Evolutionary conservation across 2,888 invertebrate genomes (phyloP).

Genomic region (Ormyrus pomaceus): DNA sequence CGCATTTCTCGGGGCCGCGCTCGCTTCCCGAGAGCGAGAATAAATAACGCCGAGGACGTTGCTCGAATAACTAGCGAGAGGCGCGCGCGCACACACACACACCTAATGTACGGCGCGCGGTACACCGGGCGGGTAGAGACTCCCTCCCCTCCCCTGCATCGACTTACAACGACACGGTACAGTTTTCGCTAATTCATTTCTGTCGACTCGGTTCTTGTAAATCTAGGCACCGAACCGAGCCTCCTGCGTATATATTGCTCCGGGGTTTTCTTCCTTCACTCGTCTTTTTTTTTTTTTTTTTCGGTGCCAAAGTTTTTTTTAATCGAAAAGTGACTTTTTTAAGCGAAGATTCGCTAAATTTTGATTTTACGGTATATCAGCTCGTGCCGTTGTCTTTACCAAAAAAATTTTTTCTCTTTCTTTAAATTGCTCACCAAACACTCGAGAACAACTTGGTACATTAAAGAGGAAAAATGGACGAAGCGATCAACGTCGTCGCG

Average conservation of each 20-base stretch:
- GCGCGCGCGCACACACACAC: neutral
- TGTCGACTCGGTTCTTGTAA: neutral
- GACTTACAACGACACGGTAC: slow-evolving; percentile 34
- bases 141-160: neutral
- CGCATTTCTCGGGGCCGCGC: neutral
- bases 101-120: neutral
- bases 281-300: too few species aligned
- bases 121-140: neutral
- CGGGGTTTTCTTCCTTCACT: too few species aligned
- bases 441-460: too few species aligned
- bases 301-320: too few species aligned
- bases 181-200: slow-evolving; percentile 20
- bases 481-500: too few species aligned
- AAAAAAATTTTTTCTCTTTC: too few species aligned
- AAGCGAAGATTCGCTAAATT: too few species aligned
- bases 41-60: slow-evolving; percentile 72
- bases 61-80: slow-evolving; percentile 66
- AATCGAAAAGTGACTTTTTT: too few species aligned
- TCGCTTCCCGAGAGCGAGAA: slow-evolving; percentile 60
- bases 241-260: neutral
- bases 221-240: neutral
- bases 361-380: too few species aligned
- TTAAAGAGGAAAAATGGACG: too few species aligned
- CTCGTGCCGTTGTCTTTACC: too few species aligned
- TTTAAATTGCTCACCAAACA: too few species aligned